These are phyloP conservation scores for Cavia aperea DNA, from an alignment of 2,113 vertebrate genomes.

Conservation along the genomic window DNA sequence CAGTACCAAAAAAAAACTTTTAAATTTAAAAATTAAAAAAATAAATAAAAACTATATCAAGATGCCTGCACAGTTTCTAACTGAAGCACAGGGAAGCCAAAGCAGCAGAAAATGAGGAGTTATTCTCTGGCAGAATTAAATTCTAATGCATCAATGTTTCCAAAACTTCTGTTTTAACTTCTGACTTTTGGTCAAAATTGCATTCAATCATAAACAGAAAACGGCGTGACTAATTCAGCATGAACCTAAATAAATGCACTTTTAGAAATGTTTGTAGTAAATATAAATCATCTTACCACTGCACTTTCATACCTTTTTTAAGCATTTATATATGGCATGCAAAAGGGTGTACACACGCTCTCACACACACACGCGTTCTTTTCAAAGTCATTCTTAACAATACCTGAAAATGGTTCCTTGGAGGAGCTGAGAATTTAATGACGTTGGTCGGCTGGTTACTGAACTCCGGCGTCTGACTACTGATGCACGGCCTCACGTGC, in stretches of 20 bases:
- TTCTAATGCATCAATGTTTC: not conserved
- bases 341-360: not conserved
- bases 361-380: not conserved
- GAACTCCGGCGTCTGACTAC: slow-evolving; percentile 70
- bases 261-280: slow-evolving; percentile 15
- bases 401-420: slow-evolving; percentile 83
- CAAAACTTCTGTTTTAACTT: slow-evolving; percentile 30
- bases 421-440: slow-evolving; percentile 67
- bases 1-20: no score
- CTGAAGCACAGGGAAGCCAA: not conserved
- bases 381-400: slow-evolving; percentile 41
- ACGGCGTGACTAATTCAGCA: slow-evolving; percentile 1
- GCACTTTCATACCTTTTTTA: not conserved
- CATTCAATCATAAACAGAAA: slow-evolving; percentile 44
- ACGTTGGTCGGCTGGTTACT: slow-evolving; percentile 68
- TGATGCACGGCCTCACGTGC: slow-evolving; percentile 76
- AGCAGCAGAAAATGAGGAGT: not conserved
- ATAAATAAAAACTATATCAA: not conserved
- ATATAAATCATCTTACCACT: not conserved
- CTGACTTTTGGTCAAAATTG: slow-evolving; percentile 1
- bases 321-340: not conserved
- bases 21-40: no score
- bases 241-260: not conserved
- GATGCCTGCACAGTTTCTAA: not conserved
- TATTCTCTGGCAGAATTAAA: not conserved